Percentiles rank a stretch among this genome's conserved stretches.
Evolutionary conservation across 2,888 invertebrate genomes (phyloP).

Genomic region (Leucophora obtusa): DNA sequence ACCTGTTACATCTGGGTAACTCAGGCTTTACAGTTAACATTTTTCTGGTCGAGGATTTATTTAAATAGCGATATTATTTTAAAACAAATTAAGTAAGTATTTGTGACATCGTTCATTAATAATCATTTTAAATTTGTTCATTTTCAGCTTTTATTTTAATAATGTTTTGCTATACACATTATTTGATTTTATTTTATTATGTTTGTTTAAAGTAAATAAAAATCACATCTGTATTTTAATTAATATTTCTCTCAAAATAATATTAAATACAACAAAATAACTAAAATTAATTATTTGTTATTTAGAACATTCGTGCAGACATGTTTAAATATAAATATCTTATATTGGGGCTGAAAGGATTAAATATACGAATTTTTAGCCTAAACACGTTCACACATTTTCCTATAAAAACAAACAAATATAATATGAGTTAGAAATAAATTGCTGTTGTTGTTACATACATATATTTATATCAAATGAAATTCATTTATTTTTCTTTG

Average conservation of each 20-base stretch:
- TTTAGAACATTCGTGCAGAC: constrained; percentile 13
- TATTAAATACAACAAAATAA: constrained; percentile 34
- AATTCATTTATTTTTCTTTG: constrained; percentile 61
- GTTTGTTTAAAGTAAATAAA: constrained; percentile 49
- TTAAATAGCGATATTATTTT: no score
- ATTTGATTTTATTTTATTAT: constrained; percentile 40
- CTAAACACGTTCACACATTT: constrained; percentile 5
- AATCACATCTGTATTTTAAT: constrained; percentile 64
- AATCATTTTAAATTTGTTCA: background rate
- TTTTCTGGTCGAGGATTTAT: no score
- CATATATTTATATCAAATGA: constrained; percentile 25
- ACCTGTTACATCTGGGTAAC: no score
- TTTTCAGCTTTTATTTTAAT: background rate
- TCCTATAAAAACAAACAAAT: background rate
- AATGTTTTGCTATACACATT: background rate
- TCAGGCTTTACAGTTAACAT: no score
- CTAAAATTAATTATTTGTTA: constrained; percentile 36
- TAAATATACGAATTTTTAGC: constrained; percentile 26
- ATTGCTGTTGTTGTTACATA: no score
- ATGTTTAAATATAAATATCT: background rate
- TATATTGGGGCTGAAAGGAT: constrained; percentile 16
- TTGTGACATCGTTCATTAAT: no score
- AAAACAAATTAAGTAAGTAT: no score
- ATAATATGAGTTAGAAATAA: no score
- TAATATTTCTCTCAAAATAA: constrained; percentile 56